A percentile compares a stretch with the other conserved stretches of the same genome.
Evolutionary conservation across 1,140 invertebrate genomes (phyloP).

Genomic region (Drosophila seguyi): DNA sequence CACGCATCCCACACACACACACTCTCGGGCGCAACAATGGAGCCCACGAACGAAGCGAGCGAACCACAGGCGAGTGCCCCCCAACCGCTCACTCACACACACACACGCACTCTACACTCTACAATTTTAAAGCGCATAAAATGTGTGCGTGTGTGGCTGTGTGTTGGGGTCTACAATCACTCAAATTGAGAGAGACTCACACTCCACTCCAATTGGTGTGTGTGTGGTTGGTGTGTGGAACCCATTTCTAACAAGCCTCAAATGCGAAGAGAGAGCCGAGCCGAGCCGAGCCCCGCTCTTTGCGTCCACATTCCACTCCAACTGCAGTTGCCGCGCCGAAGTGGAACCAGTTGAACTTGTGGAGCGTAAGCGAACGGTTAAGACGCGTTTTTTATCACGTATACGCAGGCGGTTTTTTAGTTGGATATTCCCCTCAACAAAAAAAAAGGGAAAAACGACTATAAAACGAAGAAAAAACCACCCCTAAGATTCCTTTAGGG

Average conservation of each 20-base stretch:
- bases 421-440: constrained; percentile 17
- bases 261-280: constrained; percentile 26
- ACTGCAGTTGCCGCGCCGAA: constrained; percentile 70
- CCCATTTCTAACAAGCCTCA: constrained; percentile 51
- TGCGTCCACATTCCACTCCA: constrained; percentile 44
- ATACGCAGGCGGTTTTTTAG: constrained; percentile 63
- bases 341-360: constrained; percentile 74
- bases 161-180: constrained; percentile 52
- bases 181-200: constrained; percentile 35
- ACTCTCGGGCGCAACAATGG: constrained; percentile 57
- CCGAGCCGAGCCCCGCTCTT: constrained; percentile 25
- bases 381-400: constrained; percentile 62
- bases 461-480: constrained; percentile 28
- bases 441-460: background rate
- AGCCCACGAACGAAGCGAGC: constrained; percentile 65
- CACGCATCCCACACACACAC: constrained; percentile 66
- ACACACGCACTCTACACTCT: constrained; percentile 40
- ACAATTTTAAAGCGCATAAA: constrained; percentile 81
- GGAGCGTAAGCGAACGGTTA: constrained; percentile 57
- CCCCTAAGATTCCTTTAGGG: constrained; percentile 58
- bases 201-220: constrained; percentile 34
- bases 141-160: constrained; percentile 58
- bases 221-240: constrained; percentile 42
- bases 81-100: constrained; percentile 37
- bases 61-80: constrained; percentile 58